Evolutionary conservation across 2,797 vertebrate genomes (phyloP).

Genomic region (Cheirogaleus major): DNA sequence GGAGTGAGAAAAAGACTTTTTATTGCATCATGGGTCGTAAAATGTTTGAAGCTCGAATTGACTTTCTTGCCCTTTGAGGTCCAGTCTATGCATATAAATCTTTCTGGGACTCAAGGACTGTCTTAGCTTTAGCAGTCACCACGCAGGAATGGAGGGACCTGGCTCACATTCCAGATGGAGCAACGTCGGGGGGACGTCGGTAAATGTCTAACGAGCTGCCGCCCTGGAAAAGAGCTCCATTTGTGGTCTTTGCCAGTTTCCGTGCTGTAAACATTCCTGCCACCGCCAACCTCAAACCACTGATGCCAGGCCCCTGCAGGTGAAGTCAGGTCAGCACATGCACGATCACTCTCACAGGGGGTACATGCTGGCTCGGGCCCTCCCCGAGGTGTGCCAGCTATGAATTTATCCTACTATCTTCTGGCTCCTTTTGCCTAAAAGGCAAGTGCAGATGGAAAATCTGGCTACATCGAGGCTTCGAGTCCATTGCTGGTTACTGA

Average conservation of each 20-base stretch:
- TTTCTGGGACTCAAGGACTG: background rate
- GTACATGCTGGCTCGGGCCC: too few relatives aligned
- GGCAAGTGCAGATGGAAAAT: too few relatives aligned
- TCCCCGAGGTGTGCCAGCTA: too few relatives aligned
- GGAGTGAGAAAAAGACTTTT: background rate
- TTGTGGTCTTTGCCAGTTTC: accelerated
- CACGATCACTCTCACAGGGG: too few relatives aligned
- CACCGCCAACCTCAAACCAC: accelerated
- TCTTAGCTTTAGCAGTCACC: background rate
- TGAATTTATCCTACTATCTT: too few relatives aligned
- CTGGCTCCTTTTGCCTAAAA: too few relatives aligned
- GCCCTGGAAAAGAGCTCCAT: accelerated
- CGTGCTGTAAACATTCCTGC: accelerated
- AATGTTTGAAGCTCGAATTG: background rate
- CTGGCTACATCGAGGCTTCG: too few relatives aligned
- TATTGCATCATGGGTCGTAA: accelerated
- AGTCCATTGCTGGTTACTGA: too few relatives aligned
- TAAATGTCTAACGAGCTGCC: accelerated
- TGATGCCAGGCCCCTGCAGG: accelerated
- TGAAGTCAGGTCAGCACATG: too few relatives aligned
- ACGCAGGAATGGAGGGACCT: too few relatives aligned
- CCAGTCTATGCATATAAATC: too few relatives aligned
- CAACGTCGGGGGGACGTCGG: accelerated
- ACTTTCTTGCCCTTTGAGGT: background rate
- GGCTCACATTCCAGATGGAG: background rate